A percentile compares a stretch with the other conserved stretches of the same genome.
Conservation (phyloP, 2,888 invertebrate species). For the Philereme vetulata region DNA sequence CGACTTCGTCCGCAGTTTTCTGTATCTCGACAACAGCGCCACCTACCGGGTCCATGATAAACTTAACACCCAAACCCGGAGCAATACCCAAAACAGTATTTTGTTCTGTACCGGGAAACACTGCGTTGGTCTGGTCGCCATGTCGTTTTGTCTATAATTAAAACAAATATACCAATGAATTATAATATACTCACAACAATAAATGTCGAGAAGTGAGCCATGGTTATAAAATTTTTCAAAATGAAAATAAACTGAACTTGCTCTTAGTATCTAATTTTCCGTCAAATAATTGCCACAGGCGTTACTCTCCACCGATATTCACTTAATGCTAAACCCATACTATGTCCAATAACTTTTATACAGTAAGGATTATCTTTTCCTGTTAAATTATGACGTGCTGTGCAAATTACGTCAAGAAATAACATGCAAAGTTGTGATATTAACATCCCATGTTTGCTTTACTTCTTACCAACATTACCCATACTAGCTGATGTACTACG, state of each 20-base stretch:
- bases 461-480: too few relatives aligned
- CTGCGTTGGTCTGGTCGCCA: too few relatives aligned
- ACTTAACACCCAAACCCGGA: too few relatives aligned
- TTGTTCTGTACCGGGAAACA: too few relatives aligned
- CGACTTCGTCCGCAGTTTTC: too few relatives aligned
- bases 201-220: not conserved
- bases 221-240: not conserved
- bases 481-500: too few relatives aligned
- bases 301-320: not conserved
- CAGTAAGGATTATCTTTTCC: not conserved
- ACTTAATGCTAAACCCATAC: not conserved
- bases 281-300: not conserved
- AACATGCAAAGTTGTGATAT: not conserved
- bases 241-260: not conserved
- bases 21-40: too few relatives aligned
- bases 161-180: too few relatives aligned
- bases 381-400: not conserved
- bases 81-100: too few relatives aligned
- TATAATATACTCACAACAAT: not conserved
- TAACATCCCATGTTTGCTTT: too few relatives aligned
- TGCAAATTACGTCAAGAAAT: not conserved
- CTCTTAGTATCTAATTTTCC: not conserved
- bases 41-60: too few relatives aligned
- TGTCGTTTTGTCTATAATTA: too few relatives aligned
- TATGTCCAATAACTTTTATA: not conserved